Conservation (phyloP, 2,113 vertebrate species). For the Gymnobelideus leadbeateri region DNA sequence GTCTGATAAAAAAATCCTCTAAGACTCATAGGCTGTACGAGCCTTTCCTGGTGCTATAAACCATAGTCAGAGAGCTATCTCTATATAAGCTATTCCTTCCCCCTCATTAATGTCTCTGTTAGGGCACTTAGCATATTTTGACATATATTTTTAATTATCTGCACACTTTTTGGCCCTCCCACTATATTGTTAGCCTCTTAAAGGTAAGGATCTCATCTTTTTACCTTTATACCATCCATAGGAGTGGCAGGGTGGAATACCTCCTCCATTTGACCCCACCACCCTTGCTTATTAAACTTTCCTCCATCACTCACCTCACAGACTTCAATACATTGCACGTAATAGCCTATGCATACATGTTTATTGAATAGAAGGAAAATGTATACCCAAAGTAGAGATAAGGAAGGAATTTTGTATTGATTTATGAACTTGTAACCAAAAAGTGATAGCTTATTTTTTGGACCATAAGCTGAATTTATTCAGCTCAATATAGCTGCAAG, state of each 20-base stretch:
- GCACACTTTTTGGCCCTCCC: not conserved
- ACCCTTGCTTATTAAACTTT: not conserved
- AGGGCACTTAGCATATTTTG: no score
- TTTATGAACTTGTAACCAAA: not conserved
- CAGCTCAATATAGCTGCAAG: not conserved
- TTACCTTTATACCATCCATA: not conserved
- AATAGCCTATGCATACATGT: not conserved
- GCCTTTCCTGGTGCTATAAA: no score
- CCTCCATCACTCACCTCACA: not conserved
- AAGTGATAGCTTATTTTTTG: conserved; percentile 22
- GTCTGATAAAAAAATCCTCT: no score
- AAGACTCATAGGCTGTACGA: no score
- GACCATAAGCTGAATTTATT: not conserved
- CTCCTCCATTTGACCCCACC: not conserved
- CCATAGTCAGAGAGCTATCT: no score
- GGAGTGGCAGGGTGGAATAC: not conserved
- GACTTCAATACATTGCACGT: not conserved
- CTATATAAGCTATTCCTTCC: no score
- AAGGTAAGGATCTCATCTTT: not conserved
- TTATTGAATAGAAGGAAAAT: not conserved
- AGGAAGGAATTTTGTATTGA: not conserved
- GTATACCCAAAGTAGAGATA: not conserved
- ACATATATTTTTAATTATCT: not conserved
- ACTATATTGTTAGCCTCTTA: not conserved
- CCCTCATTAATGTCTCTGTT: no score